These are phyloP conservation scores for Chydorus sphaericus DNA, from an alignment of 2,888 invertebrate species.

Conservation along the genomic window DNA sequence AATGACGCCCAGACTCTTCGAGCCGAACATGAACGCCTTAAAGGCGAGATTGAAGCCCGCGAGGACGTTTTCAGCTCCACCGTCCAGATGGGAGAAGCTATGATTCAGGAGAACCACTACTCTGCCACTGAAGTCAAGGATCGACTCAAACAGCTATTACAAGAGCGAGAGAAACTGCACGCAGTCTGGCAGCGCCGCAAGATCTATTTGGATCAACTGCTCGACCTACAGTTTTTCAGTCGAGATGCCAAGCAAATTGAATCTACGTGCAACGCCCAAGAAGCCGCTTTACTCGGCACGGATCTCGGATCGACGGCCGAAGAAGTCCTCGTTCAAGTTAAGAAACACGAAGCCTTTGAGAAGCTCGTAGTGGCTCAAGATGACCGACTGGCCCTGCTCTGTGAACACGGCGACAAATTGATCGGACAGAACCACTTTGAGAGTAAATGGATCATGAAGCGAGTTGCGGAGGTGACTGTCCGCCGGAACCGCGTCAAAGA, in stretches of 20 bases:
- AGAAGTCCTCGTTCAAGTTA: slow-evolving; percentile 73
- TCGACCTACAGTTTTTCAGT: slow-evolving; percentile 85
- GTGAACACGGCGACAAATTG: slow-evolving; percentile 72
- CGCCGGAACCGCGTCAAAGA: slow-evolving; percentile 50
- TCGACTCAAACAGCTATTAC: slow-evolving; percentile 56
- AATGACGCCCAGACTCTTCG: slow-evolving; percentile 64
- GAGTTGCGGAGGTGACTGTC: slow-evolving; percentile 56
- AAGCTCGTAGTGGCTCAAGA: slow-evolving; percentile 76
- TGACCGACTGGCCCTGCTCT: slow-evolving; percentile 65
- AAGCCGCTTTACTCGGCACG: slow-evolving; percentile 32
- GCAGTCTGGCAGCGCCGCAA: slow-evolving; percentile 79
- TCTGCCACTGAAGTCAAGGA: slow-evolving; percentile 64
- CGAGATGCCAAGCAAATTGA: slow-evolving; percentile 86
- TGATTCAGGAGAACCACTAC: slow-evolving; percentile 74
- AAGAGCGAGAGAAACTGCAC: slow-evolving; percentile 62
- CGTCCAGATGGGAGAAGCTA: slow-evolving; percentile 58
- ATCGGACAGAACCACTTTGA: slow-evolving; percentile 84
- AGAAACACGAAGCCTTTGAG: slow-evolving; percentile 90
- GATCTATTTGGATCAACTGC: slow-evolving; percentile 73
- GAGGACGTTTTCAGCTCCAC: slow-evolving; percentile 63
- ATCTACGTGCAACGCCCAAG: slow-evolving; percentile 73
- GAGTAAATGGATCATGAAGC: slow-evolving; percentile 55
- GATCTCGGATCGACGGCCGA: slow-evolving; percentile 38
- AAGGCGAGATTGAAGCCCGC: slow-evolving; percentile 74
- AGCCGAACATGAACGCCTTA: slow-evolving; percentile 66